Conservation (phyloP, 1,140 invertebrate species). For the Pogonognathellus flavescens region DNA sequence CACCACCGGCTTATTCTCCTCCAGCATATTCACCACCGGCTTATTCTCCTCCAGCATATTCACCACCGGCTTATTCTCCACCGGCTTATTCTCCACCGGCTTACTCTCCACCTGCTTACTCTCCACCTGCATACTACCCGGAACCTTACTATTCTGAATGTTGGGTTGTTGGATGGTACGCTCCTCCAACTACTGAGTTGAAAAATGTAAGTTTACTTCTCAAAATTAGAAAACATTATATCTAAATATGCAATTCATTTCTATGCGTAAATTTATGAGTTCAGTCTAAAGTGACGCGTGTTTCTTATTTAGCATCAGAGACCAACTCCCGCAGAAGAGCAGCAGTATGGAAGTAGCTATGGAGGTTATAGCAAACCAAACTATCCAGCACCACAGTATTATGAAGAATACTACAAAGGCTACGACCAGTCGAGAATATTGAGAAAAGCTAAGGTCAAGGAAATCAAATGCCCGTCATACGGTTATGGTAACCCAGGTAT, state of each 20-base stretch:
- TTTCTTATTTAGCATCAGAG: constrained; percentile 54
- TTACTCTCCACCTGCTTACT: constrained; percentile 21
- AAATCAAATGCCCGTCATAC: constrained; percentile 56
- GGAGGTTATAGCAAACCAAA: constrained; percentile 57
- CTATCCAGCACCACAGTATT: constrained; percentile 49
- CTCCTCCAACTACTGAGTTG: constrained; percentile 60
- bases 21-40: constrained; percentile 22
- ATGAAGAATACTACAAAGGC: constrained; percentile 57
- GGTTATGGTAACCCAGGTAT: not conserved
- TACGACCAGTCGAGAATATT: constrained; percentile 59
- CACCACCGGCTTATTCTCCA: constrained; percentile 13
- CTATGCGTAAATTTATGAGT: not conserved
- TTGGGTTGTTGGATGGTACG: constrained; percentile 64
- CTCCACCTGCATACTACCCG: constrained; percentile 9
- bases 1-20: constrained; percentile 57
- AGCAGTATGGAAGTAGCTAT: not conserved
- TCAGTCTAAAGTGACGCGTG: constrained; percentile 5
- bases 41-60: constrained; percentile 6
- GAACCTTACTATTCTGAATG: constrained; percentile 60
- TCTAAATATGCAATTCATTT: no score
- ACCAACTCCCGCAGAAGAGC: constrained; percentile 13
- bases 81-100: constrained; percentile 27
- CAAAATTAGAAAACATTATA: no score
- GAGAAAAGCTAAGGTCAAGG: constrained; percentile 62
- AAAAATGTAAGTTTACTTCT: constrained; percentile 62